Percentiles rank a stretch among this genome's conserved stretches.
These are phyloP conservation scores for Thymelicus acteon DNA, from an alignment of 2,888 invertebrate genomes.

Conservation along the genomic window DNA sequence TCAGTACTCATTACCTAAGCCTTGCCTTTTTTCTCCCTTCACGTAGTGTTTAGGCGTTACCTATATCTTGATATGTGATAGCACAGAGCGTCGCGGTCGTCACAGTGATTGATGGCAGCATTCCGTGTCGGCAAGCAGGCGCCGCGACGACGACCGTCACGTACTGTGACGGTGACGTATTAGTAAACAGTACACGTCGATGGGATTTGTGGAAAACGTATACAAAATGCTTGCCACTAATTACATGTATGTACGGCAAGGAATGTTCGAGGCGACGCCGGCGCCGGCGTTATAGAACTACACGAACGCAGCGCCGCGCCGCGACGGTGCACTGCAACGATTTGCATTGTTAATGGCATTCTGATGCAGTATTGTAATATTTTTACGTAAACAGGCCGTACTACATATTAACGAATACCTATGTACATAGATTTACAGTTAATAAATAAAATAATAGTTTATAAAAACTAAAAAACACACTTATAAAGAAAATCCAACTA, in stretches of 20 bases:
- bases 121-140: conserved; percentile 42
- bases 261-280: conserved; percentile 26
- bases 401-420: too few species aligned
- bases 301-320: conserved; percentile 27
- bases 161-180: conserved; percentile 51
- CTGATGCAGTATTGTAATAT: neutral
- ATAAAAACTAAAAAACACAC: too few species aligned
- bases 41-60: conserved; percentile 33
- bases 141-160: conserved; percentile 51
- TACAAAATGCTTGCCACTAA: conserved; percentile 45
- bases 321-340: conserved; percentile 29
- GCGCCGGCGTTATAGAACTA: conserved; percentile 9
- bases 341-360: conserved; percentile 40
- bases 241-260: conserved; percentile 37
- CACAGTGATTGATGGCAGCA: conserved; percentile 39
- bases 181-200: conserved; percentile 49
- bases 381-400: neutral
- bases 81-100: neutral
- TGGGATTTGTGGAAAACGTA: conserved; percentile 43
- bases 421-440: too few species aligned
- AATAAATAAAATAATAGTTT: too few species aligned
- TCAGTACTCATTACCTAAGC: too few species aligned
- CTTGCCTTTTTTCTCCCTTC: too few species aligned
- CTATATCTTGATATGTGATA: conserved; percentile 39
- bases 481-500: too few species aligned